Base-by-base conservation (phyloP, 2,797 vertebrate genomes). In the Crax fasciolata region DNA sequence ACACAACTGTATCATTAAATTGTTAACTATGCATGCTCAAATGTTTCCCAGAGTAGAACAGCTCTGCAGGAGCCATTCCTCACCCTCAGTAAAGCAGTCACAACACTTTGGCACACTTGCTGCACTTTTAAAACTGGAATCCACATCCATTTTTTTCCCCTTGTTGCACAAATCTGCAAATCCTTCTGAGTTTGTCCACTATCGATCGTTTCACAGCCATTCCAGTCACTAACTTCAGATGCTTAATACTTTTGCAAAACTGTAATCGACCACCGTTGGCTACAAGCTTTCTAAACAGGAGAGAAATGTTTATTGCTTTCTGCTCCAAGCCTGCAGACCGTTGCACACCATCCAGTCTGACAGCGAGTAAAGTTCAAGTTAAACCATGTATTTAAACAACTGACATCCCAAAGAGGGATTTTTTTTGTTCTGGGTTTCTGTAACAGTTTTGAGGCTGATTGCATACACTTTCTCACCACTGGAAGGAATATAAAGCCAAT, bases 401-500 rank as follows among this genome's bases (percentile, higher is more conserved):
- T 55, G 57, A 73, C 58, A 30, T 66, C 57, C 87, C 55, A 80
- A 92, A 76, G 38, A 84, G 13, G 48, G 80, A 19, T 35, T 35
- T 38, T 89, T 83, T 84, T 77, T 75, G 52, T 55, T 72, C 82
- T 54, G 54, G 5, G 46, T 91, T 93, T 83, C 82, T 84, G 19
- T 78, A 85, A 75, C 38, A 70, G 46, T 62, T 85, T 77, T 66
- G 82, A 89, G 63, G 63, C 59, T 92, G 80, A 92, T 65, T 71
- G 77, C 63, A 39, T 71, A 52, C 48, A 68, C 72, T 92, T 82
- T 57, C 49, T 90, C 72, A 57, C 63, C 57, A 35, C 28, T 71
- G 70, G 77, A 84, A 89, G 66, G 57, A 57, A 72, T 61, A 90
- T 83, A 86, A 90, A 89, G 78, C 87, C 91, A 73, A 76, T 89